phyloP scores from a whole-genome alignment of 2,113 vertebrate genomes.

The Microtus oregoni region DNA sequence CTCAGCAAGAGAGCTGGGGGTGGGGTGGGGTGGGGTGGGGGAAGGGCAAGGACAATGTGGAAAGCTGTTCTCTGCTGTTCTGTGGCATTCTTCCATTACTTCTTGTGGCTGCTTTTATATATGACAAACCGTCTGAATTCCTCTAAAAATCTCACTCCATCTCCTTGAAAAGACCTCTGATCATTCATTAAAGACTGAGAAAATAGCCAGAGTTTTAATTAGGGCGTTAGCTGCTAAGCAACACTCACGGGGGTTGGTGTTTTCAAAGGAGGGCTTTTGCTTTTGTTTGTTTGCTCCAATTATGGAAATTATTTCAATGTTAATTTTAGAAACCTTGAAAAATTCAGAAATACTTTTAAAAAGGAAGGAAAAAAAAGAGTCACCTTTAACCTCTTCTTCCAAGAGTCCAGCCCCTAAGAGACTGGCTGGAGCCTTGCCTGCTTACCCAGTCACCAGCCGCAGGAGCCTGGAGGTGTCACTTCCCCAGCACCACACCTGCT shows the following conservation, averaged over 20 bases:
- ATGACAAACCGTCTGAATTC: not conserved
- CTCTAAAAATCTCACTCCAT: not conserved
- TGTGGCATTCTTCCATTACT: not conserved
- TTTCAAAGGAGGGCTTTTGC: not conserved
- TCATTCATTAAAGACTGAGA: not conserved
- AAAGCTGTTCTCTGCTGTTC: not conserved
- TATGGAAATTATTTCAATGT: not conserved
- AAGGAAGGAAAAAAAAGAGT: not conserved
- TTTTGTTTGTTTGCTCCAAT: not conserved
- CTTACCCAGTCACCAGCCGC: not conserved
- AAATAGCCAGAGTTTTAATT: not conserved
- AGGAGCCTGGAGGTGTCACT: not conserved
- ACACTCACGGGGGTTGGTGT: not conserved
- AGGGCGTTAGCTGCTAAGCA: not conserved
- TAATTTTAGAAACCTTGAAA: not conserved
- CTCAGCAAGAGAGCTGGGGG: not conserved
- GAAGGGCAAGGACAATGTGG: not conserved
- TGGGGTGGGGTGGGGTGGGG: not conserved
- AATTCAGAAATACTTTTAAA: constrained; percentile 49
- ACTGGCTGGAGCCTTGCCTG: not conserved
- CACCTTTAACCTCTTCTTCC: not conserved
- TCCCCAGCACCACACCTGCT: not conserved
- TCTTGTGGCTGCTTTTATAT: not conserved
- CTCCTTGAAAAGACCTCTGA: not conserved
- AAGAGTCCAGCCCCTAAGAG: not conserved